Evolutionary conservation across 2,888 invertebrate species (phyloP).

Genomic region (Drosophila affinis): DNA sequence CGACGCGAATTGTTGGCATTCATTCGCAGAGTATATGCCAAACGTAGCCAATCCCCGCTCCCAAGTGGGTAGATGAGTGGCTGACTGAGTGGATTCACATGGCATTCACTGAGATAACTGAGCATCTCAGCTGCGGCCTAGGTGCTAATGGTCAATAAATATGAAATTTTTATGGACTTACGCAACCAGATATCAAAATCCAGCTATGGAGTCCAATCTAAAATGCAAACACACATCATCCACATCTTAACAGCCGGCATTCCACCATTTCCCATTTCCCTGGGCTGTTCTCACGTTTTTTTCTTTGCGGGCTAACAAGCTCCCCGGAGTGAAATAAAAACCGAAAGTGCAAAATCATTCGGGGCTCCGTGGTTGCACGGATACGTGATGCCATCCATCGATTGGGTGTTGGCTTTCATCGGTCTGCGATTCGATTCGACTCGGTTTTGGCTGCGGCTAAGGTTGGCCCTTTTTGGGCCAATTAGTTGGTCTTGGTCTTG

Average conservation of each 20-base stretch:
- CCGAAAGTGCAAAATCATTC: slow-evolving; percentile 73
- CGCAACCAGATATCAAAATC: slow-evolving; percentile 52
- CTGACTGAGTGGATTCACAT: slow-evolving; percentile 2
- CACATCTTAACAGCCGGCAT: slow-evolving; percentile 29
- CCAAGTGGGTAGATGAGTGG: slow-evolving; percentile 12
- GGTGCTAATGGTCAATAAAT: slow-evolving; percentile 82
- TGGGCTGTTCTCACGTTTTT: slow-evolving; percentile 57
- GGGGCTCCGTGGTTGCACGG: slow-evolving; percentile 25
- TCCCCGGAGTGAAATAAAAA: slow-evolving; percentile 81
- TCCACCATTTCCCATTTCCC: neutral
- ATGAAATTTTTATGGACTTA: slow-evolving; percentile 80
- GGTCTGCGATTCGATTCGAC: slow-evolving; percentile 6
- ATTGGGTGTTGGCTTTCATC: slow-evolving; percentile 1
- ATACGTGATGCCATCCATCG: slow-evolving; percentile 70
- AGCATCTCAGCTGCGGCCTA: slow-evolving; percentile 62
- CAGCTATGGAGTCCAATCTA: slow-evolving; percentile 54
- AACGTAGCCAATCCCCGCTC: neutral
- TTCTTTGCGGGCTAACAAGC: slow-evolving; percentile 62
- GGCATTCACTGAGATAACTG: neutral
- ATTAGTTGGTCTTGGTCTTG: slow-evolving; percentile 26
- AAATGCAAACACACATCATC: slow-evolving; percentile 65
- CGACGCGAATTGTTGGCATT: slow-evolving; percentile 80
- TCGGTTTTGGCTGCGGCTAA: neutral
- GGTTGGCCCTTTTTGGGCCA: slow-evolving; percentile 18
- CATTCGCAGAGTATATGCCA: slow-evolving; percentile 22